phyloP scores from a whole-genome alignment of 2,888 invertebrate genomes.

The Trissolcus japonicus region DNA sequence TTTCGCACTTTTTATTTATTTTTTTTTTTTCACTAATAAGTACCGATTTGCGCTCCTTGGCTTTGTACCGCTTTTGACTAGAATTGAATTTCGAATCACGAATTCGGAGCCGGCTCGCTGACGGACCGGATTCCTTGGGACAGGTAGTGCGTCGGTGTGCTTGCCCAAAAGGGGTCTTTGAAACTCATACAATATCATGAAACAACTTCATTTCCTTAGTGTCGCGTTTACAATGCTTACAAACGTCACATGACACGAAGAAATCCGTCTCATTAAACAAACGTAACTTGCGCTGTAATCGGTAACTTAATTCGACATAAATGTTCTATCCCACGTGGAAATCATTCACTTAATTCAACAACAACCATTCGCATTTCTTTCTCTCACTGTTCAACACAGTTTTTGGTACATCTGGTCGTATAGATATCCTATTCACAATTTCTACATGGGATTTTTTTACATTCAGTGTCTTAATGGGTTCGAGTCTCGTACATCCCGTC shows the following conservation, averaged over 20 bases:
- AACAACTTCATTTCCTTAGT: slow-evolving; percentile 41
- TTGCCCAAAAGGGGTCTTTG: slow-evolving; percentile 76
- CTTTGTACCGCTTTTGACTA: slow-evolving; percentile 76
- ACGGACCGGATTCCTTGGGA: slow-evolving; percentile 63
- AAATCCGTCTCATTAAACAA: slow-evolving; percentile 65
- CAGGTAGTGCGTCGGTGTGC: slow-evolving; percentile 74
- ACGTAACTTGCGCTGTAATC: slow-evolving; percentile 73
- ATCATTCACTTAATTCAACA: slow-evolving; percentile 1
- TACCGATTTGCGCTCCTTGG: slow-evolving; percentile 70
- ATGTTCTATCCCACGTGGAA: slow-evolving; percentile 45
- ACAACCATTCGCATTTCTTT: not conserved
- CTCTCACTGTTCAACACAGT: not conserved
- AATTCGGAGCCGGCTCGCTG: slow-evolving; percentile 32
- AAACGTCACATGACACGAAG: slow-evolving; percentile 56
- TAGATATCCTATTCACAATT: slow-evolving; percentile 17
- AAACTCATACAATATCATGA: slow-evolving; percentile 75
- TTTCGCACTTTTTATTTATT: slow-evolving; percentile 22
- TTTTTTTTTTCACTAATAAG: slow-evolving; percentile 64
- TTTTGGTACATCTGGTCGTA: not conserved
- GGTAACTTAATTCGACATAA: slow-evolving; percentile 73
- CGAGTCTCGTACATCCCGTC: not conserved
- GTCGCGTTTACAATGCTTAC: slow-evolving; percentile 46
- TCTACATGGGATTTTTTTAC: slow-evolving; percentile 48
- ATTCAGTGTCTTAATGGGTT: slow-evolving; percentile 26
- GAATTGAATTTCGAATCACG: slow-evolving; percentile 73